A percentile compares a stretch with the other conserved stretches of the same genome.
Conservation (phyloP, 2,888 invertebrate genomes). For the Lobophora halterata region DNA sequence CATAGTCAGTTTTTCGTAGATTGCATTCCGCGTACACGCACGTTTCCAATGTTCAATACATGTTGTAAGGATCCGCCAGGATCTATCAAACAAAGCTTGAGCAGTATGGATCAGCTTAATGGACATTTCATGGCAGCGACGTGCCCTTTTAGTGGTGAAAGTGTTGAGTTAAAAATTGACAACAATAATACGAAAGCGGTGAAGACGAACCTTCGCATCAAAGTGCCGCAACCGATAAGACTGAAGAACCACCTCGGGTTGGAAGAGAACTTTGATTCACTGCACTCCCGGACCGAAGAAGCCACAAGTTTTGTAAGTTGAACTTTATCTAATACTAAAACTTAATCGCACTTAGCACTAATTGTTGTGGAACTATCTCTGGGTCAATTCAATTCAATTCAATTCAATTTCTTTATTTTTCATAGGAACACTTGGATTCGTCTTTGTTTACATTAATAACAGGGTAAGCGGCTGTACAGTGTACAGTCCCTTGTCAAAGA, state of each 20-base stretch:
- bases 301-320: conserved; percentile 57
- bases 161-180: conserved; percentile 46
- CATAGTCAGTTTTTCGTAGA: conserved; percentile 43
- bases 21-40: conserved; percentile 31
- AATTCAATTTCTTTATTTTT: no score
- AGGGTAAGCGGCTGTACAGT: no score
- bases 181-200: conserved; percentile 38
- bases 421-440: no score
- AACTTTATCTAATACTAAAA: no score
- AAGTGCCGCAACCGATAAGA: conserved; percentile 64
- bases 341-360: no score
- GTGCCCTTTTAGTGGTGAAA: conserved; percentile 60
- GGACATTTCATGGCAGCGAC: conserved; percentile 42
- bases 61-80: conserved; percentile 41
- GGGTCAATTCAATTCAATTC: conserved; percentile 6
- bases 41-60: conserved; percentile 44
- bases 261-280: conserved; percentile 56
- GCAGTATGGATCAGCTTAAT: conserved; percentile 50
- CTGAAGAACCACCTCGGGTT: conserved; percentile 54
- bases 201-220: conserved; percentile 59
- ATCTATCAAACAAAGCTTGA: conserved; percentile 33
- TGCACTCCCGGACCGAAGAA: conserved; percentile 58
- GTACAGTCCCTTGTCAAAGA: no score
- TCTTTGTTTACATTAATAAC: no score
- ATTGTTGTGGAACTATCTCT: no score